Evolutionary conservation across 2,113 vertebrate species (phyloP), one percentile per base, ranked within the genome.

Genomic region (Aegithalos caudatus): DNA sequence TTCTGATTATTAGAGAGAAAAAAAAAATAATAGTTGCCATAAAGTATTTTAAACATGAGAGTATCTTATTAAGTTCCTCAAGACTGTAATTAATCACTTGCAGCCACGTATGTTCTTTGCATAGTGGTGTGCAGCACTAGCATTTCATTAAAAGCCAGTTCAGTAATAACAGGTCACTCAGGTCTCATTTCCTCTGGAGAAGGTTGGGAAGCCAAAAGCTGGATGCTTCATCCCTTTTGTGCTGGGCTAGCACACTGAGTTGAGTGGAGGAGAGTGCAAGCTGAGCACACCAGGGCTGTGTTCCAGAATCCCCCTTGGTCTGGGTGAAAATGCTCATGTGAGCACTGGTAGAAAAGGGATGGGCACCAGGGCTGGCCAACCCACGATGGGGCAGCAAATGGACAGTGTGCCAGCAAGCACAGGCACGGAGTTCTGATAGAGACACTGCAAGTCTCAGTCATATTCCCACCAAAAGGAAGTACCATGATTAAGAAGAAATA

Each of bases 31-130:
- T 86, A 96, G 88, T 86, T 97, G 23, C 69, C 73, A 81, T 95
- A 94, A 83, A 92, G 53, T 94, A 90, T 97, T 97, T 91, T 95
- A 96, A 97, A 95, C 92, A 90, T 56, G 56, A 71, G 64, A 91
- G 42, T 83, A 83, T 92, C 51, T 95, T 97, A 96, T 93, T 97
- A 95, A 71, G 71, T 96, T 96, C 64, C 96, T 97, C 16, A 28
- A 70, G 88, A 95, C 58, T 96, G 70, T 96, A 98, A 97, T 98
- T 98, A 98, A 97, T 97, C 91, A 97, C 66, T 96, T 95, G 87
- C 69, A 84, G 67, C 82, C 84, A 44, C 62, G 31, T 81, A 70
- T 61, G 53, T 86, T 96, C 88, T 88, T 92, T 84, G 74, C 83
- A 40, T 86, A 90, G 57, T 38, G 70, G 83, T 92, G 61, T 81